phyloP scores from a whole-genome alignment of 2,113 vertebrate genomes.

The Gambusia affinis region DNA sequence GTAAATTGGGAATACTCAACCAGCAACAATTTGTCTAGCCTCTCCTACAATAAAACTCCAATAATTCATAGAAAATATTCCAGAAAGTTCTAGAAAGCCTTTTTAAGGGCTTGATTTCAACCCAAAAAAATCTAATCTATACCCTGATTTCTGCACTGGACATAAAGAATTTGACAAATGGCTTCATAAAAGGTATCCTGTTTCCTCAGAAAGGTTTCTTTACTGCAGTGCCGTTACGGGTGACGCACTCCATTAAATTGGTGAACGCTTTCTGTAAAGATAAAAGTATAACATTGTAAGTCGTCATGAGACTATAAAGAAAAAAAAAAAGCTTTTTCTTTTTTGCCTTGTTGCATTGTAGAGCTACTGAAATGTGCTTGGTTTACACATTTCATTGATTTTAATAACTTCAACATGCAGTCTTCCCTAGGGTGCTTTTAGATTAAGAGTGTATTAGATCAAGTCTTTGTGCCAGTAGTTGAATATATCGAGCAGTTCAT shows the following conservation, averaged over 20 bases:
- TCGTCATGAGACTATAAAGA: background rate
- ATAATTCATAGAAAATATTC: background rate
- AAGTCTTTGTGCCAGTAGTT: background rate
- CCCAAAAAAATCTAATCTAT: no score
- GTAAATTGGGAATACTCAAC: no score
- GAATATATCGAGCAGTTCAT: background rate
- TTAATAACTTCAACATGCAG: background rate
- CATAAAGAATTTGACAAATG: background rate
- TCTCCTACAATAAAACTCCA: no score
- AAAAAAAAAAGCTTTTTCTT: background rate
- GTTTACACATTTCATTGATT: background rate
- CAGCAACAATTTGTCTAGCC: no score
- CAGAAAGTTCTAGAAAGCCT: background rate
- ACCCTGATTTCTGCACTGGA: background rate
- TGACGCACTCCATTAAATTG: background rate
- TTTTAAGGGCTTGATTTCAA: no score
- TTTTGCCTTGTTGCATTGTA: no score
- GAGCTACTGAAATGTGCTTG: no score
- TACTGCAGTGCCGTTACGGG: background rate
- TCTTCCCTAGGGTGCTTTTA: background rate
- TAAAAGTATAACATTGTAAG: background rate
- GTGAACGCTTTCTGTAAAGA: background rate
- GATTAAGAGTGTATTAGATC: background rate
- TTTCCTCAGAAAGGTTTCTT: background rate
- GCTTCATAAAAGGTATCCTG: background rate